Percentiles rank a stretch among this genome's conserved stretches.
Evolutionary conservation across 1,140 invertebrate genomes (phyloP).

Genomic region (Diabrotica virgifera): DNA sequence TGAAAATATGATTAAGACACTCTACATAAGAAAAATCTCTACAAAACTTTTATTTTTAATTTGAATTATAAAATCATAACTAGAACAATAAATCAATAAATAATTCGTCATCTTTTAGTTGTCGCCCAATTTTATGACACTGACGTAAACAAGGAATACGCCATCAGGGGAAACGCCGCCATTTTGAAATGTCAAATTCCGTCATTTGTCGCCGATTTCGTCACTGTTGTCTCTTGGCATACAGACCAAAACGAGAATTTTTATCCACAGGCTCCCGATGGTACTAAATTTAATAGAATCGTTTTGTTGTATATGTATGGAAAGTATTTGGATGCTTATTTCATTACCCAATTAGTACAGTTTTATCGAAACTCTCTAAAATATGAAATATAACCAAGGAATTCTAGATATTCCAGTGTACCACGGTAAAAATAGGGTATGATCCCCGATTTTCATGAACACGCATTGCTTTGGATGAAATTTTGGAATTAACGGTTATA

Average conservation of each 20-base stretch:
- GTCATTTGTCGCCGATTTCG: slow-evolving; percentile 89
- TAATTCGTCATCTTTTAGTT: slow-evolving; percentile 54
- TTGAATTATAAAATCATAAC: background rate
- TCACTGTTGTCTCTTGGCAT: slow-evolving; percentile 84
- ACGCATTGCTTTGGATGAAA: too few relatives aligned
- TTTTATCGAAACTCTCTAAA: too few relatives aligned
- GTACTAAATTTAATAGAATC: slow-evolving; percentile 46
- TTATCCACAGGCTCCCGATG: slow-evolving; percentile 61
- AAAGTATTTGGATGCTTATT: too few relatives aligned
- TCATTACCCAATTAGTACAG: too few relatives aligned
- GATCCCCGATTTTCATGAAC: too few relatives aligned
- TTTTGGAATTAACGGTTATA: too few relatives aligned
- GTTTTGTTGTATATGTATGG: background rate
- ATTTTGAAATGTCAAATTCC: slow-evolving; percentile 90
- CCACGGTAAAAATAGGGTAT: too few relatives aligned
- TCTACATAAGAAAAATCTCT: too few relatives aligned
- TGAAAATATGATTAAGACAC: too few relatives aligned
- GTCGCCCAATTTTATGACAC: slow-evolving; percentile 84
- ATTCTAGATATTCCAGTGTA: too few relatives aligned
- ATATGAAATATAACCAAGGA: too few relatives aligned
- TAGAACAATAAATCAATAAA: background rate
- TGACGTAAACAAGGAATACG: slow-evolving; percentile 88
- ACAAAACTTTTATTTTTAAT: background rate
- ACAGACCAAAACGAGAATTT: slow-evolving; percentile 72
- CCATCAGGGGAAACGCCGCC: slow-evolving; percentile 85